Evolutionary conservation across 2,113 vertebrate genomes (phyloP).

Genomic region (Bungarus multicinctus): DNA sequence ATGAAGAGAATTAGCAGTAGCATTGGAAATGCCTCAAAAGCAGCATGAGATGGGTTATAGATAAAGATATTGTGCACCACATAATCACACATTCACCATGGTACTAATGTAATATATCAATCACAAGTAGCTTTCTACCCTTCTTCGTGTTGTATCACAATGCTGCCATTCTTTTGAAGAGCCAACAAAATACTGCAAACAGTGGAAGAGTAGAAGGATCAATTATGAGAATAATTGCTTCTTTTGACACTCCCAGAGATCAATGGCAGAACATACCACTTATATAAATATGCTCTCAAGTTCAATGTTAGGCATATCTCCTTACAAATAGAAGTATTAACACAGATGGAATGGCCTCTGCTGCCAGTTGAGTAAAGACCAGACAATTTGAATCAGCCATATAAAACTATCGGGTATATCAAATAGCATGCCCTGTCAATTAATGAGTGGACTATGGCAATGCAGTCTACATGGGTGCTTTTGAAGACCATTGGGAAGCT

Average conservation of each 20-base stretch:
- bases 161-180: not conserved
- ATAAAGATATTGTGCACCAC: not conserved
- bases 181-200: not conserved
- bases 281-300: not conserved
- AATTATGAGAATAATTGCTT: not conserved
- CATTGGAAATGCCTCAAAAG: not conserved
- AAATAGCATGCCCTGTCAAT: not conserved
- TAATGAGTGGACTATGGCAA: not conserved
- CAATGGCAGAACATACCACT: not conserved
- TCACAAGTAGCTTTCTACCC: not conserved
- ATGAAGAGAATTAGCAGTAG: not conserved
- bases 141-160: not conserved
- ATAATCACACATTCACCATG: rapidly evolving
- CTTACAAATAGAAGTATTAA: not conserved
- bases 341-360: not conserved
- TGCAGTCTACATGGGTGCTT: not conserved
- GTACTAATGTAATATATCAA: not conserved
- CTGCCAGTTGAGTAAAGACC: not conserved
- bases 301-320: not conserved
- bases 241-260: not conserved
- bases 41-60: not conserved
- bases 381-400: not conserved
- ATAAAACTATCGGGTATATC: not conserved
- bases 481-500: not conserved
- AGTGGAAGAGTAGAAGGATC: not conserved